Conservation (phyloP, 2,888 invertebrate genomes). For the Epinotia brunnichana region DNA sequence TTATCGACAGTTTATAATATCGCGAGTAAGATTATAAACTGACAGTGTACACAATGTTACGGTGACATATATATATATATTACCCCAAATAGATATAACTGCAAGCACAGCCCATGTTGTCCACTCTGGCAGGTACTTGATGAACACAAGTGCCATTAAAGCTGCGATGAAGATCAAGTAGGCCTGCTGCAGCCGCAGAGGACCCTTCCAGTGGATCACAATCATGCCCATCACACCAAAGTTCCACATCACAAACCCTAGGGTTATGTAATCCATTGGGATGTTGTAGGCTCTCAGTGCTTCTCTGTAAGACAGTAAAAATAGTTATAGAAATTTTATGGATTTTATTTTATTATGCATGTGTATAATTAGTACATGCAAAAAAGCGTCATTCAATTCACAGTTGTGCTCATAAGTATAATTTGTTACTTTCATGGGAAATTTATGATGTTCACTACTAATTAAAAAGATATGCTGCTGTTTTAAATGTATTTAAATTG, state of each 20-base stretch:
- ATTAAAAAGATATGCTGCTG: too few species aligned
- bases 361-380: too few species aligned
- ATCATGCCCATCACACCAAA: conserved; percentile 99
- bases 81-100: conserved; percentile 99
- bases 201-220: conserved; percentile 99
- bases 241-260: conserved; percentile 96
- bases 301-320: conserved; percentile 85
- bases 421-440: too few species aligned
- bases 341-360: too few species aligned
- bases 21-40: too few species aligned
- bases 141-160: conserved; percentile 98
- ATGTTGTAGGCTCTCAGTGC: conserved; percentile 96
- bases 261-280: conserved; percentile 96
- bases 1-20: too few species aligned
- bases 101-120: conserved; percentile 99
- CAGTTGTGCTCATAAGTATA: too few species aligned
- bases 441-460: too few species aligned
- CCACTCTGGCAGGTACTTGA: conserved; percentile 99
- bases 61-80: conserved; percentile 26
- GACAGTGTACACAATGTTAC: too few species aligned
- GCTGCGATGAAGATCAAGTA: conserved; percentile 99
- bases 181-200: conserved; percentile 95
- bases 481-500: conserved; percentile 10
- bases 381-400: too few species aligned
- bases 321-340: too few species aligned